Evolutionary conservation across 2,113 vertebrate genomes (phyloP).

Genomic region (Pavo muticus): DNA sequence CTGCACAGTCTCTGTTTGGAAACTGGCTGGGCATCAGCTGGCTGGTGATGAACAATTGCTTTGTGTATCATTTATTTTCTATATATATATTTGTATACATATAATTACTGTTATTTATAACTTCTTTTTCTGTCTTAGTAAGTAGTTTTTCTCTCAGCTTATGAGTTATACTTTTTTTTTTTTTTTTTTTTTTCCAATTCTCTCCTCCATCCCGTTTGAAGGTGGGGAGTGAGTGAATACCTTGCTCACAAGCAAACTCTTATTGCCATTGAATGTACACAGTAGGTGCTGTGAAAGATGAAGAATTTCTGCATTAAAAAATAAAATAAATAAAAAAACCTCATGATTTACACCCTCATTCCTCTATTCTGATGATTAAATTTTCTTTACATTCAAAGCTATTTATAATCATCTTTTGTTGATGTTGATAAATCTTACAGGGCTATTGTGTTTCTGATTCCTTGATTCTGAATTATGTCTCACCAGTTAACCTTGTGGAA

Average conservation of each 20-base stretch:
- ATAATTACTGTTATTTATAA: too few species aligned
- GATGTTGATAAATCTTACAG: not conserved
- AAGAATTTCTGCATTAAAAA: not conserved
- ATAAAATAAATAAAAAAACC: not conserved
- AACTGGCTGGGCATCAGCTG: too few species aligned
- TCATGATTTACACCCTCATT: not conserved
- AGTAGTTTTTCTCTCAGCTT: too few species aligned
- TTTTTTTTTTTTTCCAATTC: too few species aligned
- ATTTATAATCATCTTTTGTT: not conserved
- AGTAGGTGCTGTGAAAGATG: not conserved
- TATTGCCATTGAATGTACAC: not conserved
- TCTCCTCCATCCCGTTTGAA: too few species aligned
- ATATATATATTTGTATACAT: too few species aligned
- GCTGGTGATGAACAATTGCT: too few species aligned
- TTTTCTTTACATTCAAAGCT: not conserved
- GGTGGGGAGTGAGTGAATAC: not conserved
- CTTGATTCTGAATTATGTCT: not conserved
- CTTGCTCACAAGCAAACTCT: not conserved
- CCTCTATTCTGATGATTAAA: rapidly evolving
- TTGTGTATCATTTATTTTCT: too few species aligned
- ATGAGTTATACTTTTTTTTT: too few species aligned
- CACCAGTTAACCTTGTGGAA: conserved; percentile 1
- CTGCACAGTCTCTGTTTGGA: not conserved
- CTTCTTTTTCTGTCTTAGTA: too few species aligned
- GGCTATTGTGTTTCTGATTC: not conserved